Evolutionary conservation across 2,888 invertebrate genomes (phyloP), one percentile per base, ranked within the genome.

Genomic region (Cremastinae sp.): DNA sequence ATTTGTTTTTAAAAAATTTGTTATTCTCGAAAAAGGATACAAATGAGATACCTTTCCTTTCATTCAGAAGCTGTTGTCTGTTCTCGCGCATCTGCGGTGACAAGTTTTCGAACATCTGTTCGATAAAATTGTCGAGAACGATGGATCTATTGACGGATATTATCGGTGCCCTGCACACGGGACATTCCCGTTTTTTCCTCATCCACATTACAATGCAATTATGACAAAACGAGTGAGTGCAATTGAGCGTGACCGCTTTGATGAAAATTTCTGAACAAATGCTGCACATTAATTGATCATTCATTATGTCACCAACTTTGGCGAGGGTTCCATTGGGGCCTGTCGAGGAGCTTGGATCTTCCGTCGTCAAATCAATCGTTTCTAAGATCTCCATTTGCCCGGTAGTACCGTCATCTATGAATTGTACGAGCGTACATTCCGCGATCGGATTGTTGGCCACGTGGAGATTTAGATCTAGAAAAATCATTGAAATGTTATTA

Each of bases 241-340:
- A 96, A 85, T 92, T 93, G 10, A 95, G 89, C 0, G 94, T 94
- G 2, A 92, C 93, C 0, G 95, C 93, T 85, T 92, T 91, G 0
- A 95, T 91, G 85, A 95, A 95, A 7, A 95, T 90, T 87, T 96
- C 95, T 18, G 93, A 93, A 84, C 96, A 96, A 66, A 96, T 93
- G 78, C 93, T 93, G 86, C 95, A 96, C 81, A 94, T 94, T 22
- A 96, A 90, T 84, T 96, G 95, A 81, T 92, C 92, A 83, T 95
- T 93, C 91, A 94, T 91, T 12, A 93, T 91, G 78, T 92, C 90
- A 12, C 92, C 90, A 3, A 93, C 91, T 82, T 92, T 90, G 36
- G 86, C 81, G 12, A 89, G 82, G 1, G 86, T 80, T 28, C 82
- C 84, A 47, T 74, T 70, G 34, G 59, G 61, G 12, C 41, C 62